Evolutionary conservation across 2,888 invertebrate species (phyloP).

Genomic region (Cantharis lateralis): DNA sequence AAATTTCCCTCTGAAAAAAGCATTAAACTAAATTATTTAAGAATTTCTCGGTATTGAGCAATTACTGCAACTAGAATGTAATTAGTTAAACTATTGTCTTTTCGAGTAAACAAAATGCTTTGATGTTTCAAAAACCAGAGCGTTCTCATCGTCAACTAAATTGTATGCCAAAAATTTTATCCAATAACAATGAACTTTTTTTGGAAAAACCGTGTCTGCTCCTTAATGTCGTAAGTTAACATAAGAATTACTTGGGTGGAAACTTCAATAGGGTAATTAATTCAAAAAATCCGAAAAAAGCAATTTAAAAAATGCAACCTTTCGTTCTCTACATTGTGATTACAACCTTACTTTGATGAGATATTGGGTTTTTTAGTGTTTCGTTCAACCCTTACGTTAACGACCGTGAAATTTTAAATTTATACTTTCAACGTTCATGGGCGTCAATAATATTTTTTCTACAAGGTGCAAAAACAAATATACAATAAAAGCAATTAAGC

Average conservation of each 20-base stretch:
- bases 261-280: background rate
- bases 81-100: background rate
- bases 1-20: background rate
- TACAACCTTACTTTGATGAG: background rate
- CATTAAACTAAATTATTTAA: background rate
- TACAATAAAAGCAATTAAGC: too few relatives aligned
- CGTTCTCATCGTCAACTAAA: background rate
- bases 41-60: background rate
- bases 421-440: background rate
- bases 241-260: background rate
- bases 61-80: background rate
- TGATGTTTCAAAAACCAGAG: background rate
- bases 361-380: background rate
- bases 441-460: background rate
- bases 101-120: background rate
- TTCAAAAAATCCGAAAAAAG: background rate
- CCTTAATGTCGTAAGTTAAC: background rate
- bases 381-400: background rate
- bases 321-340: background rate
- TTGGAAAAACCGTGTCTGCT: background rate
- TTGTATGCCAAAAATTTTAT: background rate
- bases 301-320: background rate
- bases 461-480: background rate
- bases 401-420: background rate
- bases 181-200: background rate